Percentiles rank a stretch among this genome's conserved stretches.
Evolutionary conservation across 2,888 invertebrate genomes (phyloP).

Genomic region (Tholera decimalis): DNA sequence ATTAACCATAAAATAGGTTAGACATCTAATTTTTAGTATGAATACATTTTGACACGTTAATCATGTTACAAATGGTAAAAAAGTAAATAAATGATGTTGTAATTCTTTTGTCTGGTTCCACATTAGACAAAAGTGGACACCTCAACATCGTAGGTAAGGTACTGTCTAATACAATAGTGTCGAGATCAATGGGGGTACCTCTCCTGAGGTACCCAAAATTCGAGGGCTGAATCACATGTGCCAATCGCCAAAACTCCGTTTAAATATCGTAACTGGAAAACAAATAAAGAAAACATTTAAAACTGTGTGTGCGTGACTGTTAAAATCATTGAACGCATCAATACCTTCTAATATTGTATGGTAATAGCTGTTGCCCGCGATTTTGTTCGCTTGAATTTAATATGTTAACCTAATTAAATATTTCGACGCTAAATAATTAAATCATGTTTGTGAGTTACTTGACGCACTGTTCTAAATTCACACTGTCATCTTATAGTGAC

Average conservation of each 20-base stretch:
- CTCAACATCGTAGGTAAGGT: slow-evolving; percentile 14
- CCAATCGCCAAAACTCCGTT: slow-evolving; percentile 87
- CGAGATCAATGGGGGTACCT: slow-evolving; percentile 60
- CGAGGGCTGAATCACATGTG: slow-evolving; percentile 88
- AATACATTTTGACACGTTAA: slow-evolving; percentile 40
- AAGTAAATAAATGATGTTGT: slow-evolving; percentile 27
- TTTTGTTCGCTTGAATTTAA: too few species aligned
- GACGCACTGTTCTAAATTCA: too few species aligned
- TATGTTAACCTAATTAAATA: too few species aligned
- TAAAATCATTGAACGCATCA: too few species aligned
- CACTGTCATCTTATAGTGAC: too few species aligned
- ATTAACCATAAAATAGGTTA: slow-evolving; percentile 26
- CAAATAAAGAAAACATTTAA: slow-evolving; percentile 19
- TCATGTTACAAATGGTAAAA: slow-evolving; percentile 44
- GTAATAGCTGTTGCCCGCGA: too few species aligned
- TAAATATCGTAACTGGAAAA: slow-evolving; percentile 87
- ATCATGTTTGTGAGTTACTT: too few species aligned
- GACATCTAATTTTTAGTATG: slow-evolving; percentile 30
- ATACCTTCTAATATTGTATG: too few species aligned
- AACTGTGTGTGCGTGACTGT: background rate
- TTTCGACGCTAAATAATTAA: too few species aligned
- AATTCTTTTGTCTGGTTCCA: slow-evolving; percentile 33
- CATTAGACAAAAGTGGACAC: slow-evolving; percentile 11
- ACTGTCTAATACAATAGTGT: slow-evolving; percentile 24
- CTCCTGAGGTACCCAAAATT: slow-evolving; percentile 87